A percentile compares a stretch with the other conserved stretches of the same genome.
phyloP scores from a whole-genome alignment of 2,113 vertebrate species.

The Phrynocephalus versicolor region DNA sequence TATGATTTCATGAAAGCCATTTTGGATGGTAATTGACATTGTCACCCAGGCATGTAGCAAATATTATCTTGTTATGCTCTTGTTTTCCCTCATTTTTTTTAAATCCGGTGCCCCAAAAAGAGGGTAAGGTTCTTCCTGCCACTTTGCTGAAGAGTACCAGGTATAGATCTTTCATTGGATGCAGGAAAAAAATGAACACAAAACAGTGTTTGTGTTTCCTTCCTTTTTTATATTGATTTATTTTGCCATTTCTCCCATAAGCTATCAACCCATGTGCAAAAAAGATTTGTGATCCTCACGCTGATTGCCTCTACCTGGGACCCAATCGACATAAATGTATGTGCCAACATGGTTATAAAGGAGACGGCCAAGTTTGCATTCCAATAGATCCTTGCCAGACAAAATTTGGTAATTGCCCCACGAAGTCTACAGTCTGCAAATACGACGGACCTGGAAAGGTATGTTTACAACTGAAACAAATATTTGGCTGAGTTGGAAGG shows the following conservation, averaged over 20 bases:
- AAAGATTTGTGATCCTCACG: slow-evolving; percentile 77
- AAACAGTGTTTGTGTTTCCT: background rate
- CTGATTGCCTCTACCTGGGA: slow-evolving; percentile 81
- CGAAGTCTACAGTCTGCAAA: slow-evolving; percentile 77
- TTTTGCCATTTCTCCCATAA: slow-evolving; percentile 55
- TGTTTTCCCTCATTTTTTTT: background rate
- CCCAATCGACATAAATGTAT: slow-evolving; percentile 82
- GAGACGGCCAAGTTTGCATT: slow-evolving; percentile 86
- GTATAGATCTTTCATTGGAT: background rate
- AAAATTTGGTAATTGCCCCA: slow-evolving; percentile 75
- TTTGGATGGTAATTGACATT: background rate
- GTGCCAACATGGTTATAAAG: slow-evolving; percentile 83
- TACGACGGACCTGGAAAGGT: slow-evolving; percentile 90
- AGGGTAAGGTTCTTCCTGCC: background rate
- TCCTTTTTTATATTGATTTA: slow-evolving; percentile 12
- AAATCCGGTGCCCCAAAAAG: background rate
- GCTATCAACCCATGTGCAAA: slow-evolving; percentile 87
- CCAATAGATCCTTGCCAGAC: slow-evolving; percentile 86
- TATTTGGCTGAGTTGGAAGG: background rate
- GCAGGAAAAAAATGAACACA: background rate
- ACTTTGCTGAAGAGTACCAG: background rate
- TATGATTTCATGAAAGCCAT: background rate
- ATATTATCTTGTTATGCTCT: background rate
- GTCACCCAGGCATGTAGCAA: background rate
- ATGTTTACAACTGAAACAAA: slow-evolving; percentile 31